Evolutionary conservation across 64 coral and sea anemone genomes (phyloP).

Genomic region (Dendrophyllia cribrosa): DNA sequence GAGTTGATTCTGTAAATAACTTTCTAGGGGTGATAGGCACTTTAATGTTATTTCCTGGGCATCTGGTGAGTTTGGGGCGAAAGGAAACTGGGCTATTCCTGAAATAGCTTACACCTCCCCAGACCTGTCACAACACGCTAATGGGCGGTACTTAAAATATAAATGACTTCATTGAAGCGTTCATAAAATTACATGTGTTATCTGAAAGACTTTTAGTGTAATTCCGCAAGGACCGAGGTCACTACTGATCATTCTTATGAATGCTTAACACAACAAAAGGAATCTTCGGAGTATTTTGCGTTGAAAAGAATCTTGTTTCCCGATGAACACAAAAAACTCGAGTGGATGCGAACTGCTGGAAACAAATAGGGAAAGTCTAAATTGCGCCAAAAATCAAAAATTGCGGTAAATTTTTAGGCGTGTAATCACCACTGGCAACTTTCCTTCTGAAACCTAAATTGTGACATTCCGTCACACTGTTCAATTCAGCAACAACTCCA

Average conservation of each 20-base stretch:
- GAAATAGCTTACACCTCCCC: not conserved
- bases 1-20: too few relatives aligned
- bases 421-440: too few relatives aligned
- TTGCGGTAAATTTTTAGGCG: too few relatives aligned
- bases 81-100: not conserved
- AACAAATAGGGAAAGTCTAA: too few relatives aligned
- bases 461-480: too few relatives aligned
- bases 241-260: not conserved
- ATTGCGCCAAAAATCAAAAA: too few relatives aligned
- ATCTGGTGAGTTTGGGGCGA: not conserved
- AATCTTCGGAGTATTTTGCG: not conserved
- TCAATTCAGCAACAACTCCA: too few relatives aligned
- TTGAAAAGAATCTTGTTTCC: too few relatives aligned
- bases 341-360: too few relatives aligned
- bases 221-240: not conserved
- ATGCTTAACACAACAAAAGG: not conserved
- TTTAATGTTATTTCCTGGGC: not conserved
- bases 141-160: not conserved
- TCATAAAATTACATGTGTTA: not conserved
- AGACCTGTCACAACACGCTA: not conserved
- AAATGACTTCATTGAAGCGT: not conserved
- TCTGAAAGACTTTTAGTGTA: not conserved
- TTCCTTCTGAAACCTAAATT: too few relatives aligned
- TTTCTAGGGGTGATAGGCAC: too few relatives aligned
- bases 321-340: too few relatives aligned